A percentile compares a stretch with the other conserved stretches of the same genome.
These are phyloP conservation scores for Xiphophorus maculatus DNA, from an alignment of 2,113 vertebrate genomes.

Conservation along the genomic window DNA sequence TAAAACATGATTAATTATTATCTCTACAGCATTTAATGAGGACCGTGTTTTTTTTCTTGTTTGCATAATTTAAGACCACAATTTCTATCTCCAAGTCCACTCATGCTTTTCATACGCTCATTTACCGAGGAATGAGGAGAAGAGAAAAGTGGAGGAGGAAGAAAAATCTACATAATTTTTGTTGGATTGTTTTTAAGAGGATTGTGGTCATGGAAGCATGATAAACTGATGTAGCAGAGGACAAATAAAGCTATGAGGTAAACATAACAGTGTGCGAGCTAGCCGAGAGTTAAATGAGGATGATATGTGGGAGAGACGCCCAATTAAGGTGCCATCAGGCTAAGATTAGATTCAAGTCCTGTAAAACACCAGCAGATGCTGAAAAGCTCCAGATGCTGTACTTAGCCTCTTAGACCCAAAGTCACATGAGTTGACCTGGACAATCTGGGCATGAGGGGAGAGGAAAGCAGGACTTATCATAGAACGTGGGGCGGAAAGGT, in stretches of 20 bases:
- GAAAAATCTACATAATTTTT: constrained; percentile 16
- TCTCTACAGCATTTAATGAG: constrained; percentile 11
- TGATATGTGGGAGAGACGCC: constrained; percentile 67
- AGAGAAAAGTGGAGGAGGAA: neutral
- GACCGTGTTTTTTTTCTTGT: constrained; percentile 1
- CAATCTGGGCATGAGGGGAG: constrained; percentile 6
- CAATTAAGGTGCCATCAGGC: constrained; percentile 54
- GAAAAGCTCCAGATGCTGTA: constrained; percentile 52
- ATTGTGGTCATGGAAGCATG: constrained; percentile 39
- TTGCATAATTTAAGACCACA: constrained; percentile 44
- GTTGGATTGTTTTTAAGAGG: constrained; percentile 26
- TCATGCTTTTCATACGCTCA: constrained; percentile 39
- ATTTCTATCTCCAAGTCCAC: constrained; percentile 43
- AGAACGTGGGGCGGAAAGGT: neutral
- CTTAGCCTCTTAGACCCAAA: constrained; percentile 47
- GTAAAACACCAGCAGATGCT: constrained; percentile 65
- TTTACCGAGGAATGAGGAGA: constrained; percentile 20
- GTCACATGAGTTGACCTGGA: constrained; percentile 62
- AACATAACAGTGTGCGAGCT: constrained; percentile 30
- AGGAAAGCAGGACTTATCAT: constrained; percentile 36
- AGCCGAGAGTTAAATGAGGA: constrained; percentile 53
- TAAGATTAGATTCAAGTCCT: constrained; percentile 28
- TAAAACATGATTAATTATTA: constrained; percentile 35
- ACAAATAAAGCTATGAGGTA: constrained; percentile 36
- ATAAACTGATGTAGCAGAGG: constrained; percentile 40